Evolutionary conservation across 2,113 vertebrate species (phyloP), one percentile per base, ranked within the genome.

Genomic region (Neolamprologus toae): DNA sequence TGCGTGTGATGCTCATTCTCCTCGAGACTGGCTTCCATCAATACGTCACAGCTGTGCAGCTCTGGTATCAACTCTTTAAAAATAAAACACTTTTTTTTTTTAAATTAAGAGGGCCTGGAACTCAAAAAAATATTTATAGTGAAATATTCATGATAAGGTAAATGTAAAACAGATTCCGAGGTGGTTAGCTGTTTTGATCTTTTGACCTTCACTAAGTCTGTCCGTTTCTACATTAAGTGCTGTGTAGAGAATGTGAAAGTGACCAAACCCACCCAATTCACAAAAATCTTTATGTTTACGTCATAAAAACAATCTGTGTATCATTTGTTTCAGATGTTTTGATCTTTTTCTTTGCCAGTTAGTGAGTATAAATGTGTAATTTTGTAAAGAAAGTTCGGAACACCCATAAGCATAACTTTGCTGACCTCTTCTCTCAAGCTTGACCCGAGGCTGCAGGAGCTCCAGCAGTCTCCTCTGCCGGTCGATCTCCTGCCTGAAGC

Each of bases 391-490:
- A 71, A 42, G 2, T 16, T 73, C 13, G 21, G 66, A 23, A 26
- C 11, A 42, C 0, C 37, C 37, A 14, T 71, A 45, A 26, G 2
- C n/a, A 23, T 14, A 21, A 6, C 66, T 14, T 73, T 23, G 37
- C 66, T 42, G 8, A 83, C 81, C 81, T 71, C 0, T 45, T 4
- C 9, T 83, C 63, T 82, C 51, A 17, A 57, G 26, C 1, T 26
- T 37, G 14, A 89, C 68, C 28, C 7, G 45, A 1, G 76, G 83
- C 87, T 82, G 87, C 82, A 84, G 79, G 2, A 86, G 68, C 80
- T 93, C 92, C 89, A 85, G 86, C 84, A 81, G 90, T 7, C 28
- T 55, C 84, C 26, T 63, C 88, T 93, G 90, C 12, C 66, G 35
- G 35, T 23, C 66, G 35, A 71, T 71, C 66, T 71, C 37, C 42